Evolutionary conservation across 2,113 vertebrate genomes (phyloP).

Genomic region (Thinocorus orbignyianus): DNA sequence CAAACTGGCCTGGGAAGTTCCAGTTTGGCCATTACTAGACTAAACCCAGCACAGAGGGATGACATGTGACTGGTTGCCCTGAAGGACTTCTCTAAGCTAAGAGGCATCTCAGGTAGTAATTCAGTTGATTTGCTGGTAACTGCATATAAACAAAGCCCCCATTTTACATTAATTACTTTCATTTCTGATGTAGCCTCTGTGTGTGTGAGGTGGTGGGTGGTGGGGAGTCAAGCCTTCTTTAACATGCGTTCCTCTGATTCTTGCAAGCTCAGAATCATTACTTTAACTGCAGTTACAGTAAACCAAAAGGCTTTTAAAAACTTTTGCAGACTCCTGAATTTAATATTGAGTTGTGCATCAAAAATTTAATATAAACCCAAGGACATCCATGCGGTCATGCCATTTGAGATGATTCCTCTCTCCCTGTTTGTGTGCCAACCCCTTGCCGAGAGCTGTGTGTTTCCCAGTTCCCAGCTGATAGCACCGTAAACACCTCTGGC

Average conservation of each 20-base stretch:
- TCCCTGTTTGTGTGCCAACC: not conserved
- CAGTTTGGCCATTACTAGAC: not conserved
- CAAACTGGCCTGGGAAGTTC: not conserved
- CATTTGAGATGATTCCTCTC: not conserved
- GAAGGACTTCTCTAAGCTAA: not conserved
- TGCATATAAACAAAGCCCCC: not conserved
- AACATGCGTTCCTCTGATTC: not conserved
- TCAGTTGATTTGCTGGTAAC: not conserved
- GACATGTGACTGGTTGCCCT: not conserved
- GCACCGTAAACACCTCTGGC: not conserved
- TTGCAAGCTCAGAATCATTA: not conserved
- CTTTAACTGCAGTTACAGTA: not conserved
- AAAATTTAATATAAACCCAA: not conserved
- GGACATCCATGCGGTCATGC: not conserved
- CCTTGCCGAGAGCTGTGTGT: not conserved
- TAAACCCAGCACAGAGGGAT: not conserved
- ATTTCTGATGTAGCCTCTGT: not conserved
- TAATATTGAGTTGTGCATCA: accelerated
- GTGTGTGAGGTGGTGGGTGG: not conserved
- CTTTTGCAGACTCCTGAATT: not conserved
- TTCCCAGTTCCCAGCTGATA: not conserved
- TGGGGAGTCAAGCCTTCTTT: not conserved
- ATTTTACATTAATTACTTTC: not conserved
- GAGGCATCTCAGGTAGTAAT: not conserved
- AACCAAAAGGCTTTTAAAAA: not conserved